Conservation (phyloP, 2,888 invertebrate species). For the Cryptophagus acutangulus region DNA sequence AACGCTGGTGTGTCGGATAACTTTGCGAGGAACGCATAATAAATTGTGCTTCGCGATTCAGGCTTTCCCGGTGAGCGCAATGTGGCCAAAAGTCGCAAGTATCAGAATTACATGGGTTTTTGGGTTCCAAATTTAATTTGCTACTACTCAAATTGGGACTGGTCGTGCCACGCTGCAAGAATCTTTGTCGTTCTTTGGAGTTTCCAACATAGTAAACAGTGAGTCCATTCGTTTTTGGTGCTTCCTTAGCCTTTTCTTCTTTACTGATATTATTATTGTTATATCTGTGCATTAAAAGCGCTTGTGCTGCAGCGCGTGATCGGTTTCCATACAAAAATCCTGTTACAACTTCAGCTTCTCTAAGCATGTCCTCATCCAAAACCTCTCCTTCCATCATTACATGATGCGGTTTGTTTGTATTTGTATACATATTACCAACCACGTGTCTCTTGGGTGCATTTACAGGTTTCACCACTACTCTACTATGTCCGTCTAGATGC, state of each 20-base stretch:
- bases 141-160: constrained; percentile 44
- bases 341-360: constrained; percentile 55
- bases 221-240: constrained; percentile 38
- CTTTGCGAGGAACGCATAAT: constrained; percentile 53
- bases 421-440: constrained; percentile 4
- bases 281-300: constrained; percentile 42
- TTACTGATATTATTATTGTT: constrained; percentile 40
- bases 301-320: constrained; percentile 52
- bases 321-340: constrained; percentile 54
- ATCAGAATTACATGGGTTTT: constrained; percentile 50
- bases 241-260: constrained; percentile 30
- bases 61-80: constrained; percentile 50
- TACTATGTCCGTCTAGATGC: constrained; percentile 42
- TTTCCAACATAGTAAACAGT: constrained; percentile 43
- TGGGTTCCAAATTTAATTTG: constrained; percentile 29
- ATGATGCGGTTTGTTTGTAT: constrained; percentile 12
- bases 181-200: constrained; percentile 43
- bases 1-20: constrained; percentile 52
- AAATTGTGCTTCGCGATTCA: constrained; percentile 34
- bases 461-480: constrained; percentile 38
- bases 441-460: constrained; percentile 31
- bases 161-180: constrained; percentile 50
- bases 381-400: constrained; percentile 19
- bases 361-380: constrained; percentile 49
- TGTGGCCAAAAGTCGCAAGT: constrained; percentile 63